phyloP scores from a whole-genome alignment of 2,797 vertebrate genomes.

The Limnodromus scolopaceus region DNA sequence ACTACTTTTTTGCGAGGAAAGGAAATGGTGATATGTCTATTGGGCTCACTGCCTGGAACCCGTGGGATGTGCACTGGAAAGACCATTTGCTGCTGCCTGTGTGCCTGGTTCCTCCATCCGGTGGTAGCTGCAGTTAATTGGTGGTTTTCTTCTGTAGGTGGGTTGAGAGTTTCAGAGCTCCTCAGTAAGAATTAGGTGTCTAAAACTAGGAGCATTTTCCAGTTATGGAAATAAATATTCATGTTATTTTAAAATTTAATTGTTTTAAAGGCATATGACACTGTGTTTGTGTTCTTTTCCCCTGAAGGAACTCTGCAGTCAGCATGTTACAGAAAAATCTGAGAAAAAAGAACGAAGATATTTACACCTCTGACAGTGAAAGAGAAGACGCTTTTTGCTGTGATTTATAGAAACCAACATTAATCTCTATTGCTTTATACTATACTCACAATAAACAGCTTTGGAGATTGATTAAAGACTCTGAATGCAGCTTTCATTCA shows the following conservation, averaged over 20 bases:
- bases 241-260: neutral
- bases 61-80: neutral
- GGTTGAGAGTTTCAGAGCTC: neutral
- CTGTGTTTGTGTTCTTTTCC: neutral
- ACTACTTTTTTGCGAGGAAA: neutral
- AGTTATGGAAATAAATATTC: neutral
- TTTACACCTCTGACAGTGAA: conserved; percentile 49
- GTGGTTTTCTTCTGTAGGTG: neutral
- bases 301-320: neutral
- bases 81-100: neutral
- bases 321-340: neutral
- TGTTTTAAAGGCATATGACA: neutral
- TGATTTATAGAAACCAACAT: conserved; percentile 60
- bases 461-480: conserved; percentile 69
- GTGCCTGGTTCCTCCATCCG: neutral
- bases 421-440: conserved; percentile 65
- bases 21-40: neutral
- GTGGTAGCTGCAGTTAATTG: neutral
- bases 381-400: conserved; percentile 37
- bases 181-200: neutral
- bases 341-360: conserved; percentile 26
- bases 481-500: conserved; percentile 61
- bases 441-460: conserved; percentile 48
- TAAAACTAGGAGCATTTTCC: neutral
- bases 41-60: neutral